Evolutionary conservation across 2,113 vertebrate genomes (phyloP).

Genomic region (Psittacara wagleri): DNA sequence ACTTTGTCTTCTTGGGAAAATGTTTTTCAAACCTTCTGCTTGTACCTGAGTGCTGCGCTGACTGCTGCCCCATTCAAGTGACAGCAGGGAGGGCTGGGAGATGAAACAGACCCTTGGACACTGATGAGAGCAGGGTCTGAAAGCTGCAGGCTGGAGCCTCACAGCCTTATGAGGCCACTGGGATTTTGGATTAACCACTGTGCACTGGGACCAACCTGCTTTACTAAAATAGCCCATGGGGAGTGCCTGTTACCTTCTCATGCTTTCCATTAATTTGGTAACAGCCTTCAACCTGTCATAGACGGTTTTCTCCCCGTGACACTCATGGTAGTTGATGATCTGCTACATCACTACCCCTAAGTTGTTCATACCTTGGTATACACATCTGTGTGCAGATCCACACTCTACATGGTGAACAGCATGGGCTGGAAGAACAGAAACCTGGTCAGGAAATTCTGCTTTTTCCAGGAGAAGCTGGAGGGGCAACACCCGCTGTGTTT

Average conservation of each 20-base stretch:
- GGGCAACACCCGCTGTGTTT: fast-evolving
- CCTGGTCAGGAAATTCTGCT: not conserved
- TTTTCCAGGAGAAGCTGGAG: not conserved
- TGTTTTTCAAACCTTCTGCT: not conserved
- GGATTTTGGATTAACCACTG: not conserved
- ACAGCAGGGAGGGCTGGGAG: not conserved
- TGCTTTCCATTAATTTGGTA: conserved; percentile 1
- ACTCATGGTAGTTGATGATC: not conserved
- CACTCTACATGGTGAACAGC: not conserved
- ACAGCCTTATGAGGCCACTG: fast-evolving
- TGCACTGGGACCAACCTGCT: not conserved
- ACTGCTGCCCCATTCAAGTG: not conserved
- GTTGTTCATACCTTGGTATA: not conserved
- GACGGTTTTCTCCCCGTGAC: not conserved
- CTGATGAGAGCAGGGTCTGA: not conserved
- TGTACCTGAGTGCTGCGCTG: not conserved
- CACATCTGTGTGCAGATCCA: not conserved
- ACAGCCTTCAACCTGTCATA: not conserved
- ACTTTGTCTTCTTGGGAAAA: not conserved
- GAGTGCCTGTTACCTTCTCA: not conserved
- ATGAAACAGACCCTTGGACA: fast-evolving
- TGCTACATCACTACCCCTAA: conserved; percentile 10
- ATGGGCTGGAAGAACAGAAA: not conserved
- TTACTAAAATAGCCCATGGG: not conserved
- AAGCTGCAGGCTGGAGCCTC: not conserved